phyloP scores from a whole-genome alignment of 2,888 invertebrate species.

The Homarus gammarus region DNA sequence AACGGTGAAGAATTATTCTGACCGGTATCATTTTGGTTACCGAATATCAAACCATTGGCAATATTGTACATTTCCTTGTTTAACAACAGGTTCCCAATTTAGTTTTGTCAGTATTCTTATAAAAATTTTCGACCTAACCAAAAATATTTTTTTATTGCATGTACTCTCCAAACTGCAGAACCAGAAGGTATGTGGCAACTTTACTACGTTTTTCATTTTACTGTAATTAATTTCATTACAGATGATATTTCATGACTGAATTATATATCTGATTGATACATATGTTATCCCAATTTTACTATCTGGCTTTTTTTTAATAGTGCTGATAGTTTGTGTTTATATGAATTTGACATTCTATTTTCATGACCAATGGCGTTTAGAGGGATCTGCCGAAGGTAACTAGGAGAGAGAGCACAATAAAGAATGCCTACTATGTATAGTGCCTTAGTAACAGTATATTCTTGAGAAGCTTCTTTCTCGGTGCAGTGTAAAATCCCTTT shows the following conservation, averaged over 20 bases:
- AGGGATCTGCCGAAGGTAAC: slow-evolving; percentile 65
- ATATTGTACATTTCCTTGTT: too few species aligned
- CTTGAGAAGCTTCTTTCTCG: slow-evolving; percentile 47
- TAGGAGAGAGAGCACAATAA: slow-evolving; percentile 56
- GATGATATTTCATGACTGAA: slow-evolving; percentile 29
- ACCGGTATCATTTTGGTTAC: too few species aligned
- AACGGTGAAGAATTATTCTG: too few species aligned
- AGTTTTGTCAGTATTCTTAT: too few species aligned
- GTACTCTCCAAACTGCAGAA: slow-evolving; percentile 19
- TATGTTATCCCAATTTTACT: slow-evolving; percentile 40
- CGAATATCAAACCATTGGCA: too few species aligned
- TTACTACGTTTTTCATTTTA: slow-evolving; percentile 1
- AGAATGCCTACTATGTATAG: slow-evolving; percentile 66
- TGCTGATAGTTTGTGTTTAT: slow-evolving; percentile 62
- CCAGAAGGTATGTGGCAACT: slow-evolving; percentile 50
- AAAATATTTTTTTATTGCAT: slow-evolving; percentile 33
- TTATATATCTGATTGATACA: slow-evolving; percentile 20
- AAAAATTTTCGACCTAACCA: not conserved
- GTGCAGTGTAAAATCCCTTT: slow-evolving; percentile 62
- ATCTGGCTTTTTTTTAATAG: slow-evolving; percentile 45
- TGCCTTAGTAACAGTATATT: slow-evolving; percentile 53
- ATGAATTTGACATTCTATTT: slow-evolving; percentile 70
- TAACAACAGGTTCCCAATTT: too few species aligned
- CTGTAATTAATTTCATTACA: slow-evolving; percentile 5
- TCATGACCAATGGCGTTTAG: slow-evolving; percentile 74